A percentile compares a stretch with the other conserved stretches of the same genome.
These are phyloP conservation scores for Bergia sp. DNA, from an alignment of 92 coral and sea anemone species.

Conservation along the genomic window DNA sequence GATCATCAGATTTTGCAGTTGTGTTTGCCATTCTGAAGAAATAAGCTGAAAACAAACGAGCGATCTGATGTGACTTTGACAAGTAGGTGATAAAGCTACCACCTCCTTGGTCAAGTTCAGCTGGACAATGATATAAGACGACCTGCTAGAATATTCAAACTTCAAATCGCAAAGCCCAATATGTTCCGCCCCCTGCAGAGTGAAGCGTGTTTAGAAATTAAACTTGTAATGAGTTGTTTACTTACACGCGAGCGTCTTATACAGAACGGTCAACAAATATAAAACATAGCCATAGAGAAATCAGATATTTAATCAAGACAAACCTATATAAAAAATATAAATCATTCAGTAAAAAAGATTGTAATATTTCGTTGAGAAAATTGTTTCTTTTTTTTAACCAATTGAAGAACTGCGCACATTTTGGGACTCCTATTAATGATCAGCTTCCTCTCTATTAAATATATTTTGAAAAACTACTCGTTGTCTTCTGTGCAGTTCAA, in stretches of 20 bases:
- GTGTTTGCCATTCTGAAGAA: conserved; percentile 27
- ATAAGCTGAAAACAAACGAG: not conserved
- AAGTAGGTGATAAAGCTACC: not conserved
- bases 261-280: not conserved
- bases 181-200: conserved; percentile 23
- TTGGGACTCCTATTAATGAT: too few species aligned
- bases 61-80: not conserved
- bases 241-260: not conserved
- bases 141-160: conserved; percentile 43
- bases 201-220: not conserved
- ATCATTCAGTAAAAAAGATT: not conserved
- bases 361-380: not conserved
- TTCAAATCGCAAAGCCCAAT: conserved; percentile 15
- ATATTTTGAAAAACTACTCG: too few species aligned
- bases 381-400: too few species aligned
- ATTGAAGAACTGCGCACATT: too few species aligned
- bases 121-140: not conserved
- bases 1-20: not conserved
- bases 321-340: not conserved
- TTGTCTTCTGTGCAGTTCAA: too few species aligned
- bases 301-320: not conserved
- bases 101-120: conserved; percentile 27
- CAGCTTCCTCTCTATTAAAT: too few species aligned
- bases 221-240: not conserved
- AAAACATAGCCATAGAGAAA: not conserved